Evolutionary conservation across 1,140 invertebrate species (phyloP).

Genomic region (Sogatella furcifera): DNA sequence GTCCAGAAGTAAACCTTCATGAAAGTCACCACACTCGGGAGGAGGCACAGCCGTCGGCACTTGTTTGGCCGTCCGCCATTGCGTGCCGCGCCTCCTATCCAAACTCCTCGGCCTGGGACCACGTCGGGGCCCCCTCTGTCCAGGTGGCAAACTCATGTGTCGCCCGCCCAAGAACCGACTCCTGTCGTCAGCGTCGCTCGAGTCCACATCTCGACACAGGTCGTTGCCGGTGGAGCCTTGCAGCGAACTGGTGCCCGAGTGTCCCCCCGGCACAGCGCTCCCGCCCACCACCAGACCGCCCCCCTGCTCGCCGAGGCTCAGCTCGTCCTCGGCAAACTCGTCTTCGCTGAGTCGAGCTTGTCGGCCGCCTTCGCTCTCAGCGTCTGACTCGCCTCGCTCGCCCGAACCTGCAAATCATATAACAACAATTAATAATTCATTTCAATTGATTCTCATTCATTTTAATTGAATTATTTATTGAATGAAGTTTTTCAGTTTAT

Average conservation of each 20-base stretch:
- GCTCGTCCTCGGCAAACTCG: constrained; percentile 56
- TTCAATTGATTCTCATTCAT: too few relatives aligned
- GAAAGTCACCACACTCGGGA: constrained; percentile 37
- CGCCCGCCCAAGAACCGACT: constrained; percentile 16
- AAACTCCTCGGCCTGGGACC: constrained; percentile 42
- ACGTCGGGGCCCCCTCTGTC: constrained; percentile 11
- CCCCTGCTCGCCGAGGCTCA: constrained; percentile 39
- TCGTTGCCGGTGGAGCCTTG: constrained; percentile 23
- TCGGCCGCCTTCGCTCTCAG: constrained; percentile 42
- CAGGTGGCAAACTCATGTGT: constrained; percentile 22
- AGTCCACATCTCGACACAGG: constrained; percentile 23
- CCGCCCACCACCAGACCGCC: background rate
- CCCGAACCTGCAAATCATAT: constrained; percentile 27
- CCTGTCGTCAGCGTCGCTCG: constrained; percentile 26
- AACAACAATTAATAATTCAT: background rate
- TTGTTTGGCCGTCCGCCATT: constrained; percentile 22
- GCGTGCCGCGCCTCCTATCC: constrained; percentile 38
- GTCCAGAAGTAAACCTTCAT: constrained; percentile 53
- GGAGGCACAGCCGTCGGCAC: background rate
- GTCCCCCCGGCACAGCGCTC: background rate
- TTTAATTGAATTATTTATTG: background rate
- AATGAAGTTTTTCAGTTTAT: too few relatives aligned
- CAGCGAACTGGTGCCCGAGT: constrained; percentile 19
- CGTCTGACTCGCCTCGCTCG: constrained; percentile 35
- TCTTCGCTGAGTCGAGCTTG: constrained; percentile 48